Evolutionary conservation across 2,797 vertebrate species (phyloP).

Genomic region (Meriones psammophilus): DNA sequence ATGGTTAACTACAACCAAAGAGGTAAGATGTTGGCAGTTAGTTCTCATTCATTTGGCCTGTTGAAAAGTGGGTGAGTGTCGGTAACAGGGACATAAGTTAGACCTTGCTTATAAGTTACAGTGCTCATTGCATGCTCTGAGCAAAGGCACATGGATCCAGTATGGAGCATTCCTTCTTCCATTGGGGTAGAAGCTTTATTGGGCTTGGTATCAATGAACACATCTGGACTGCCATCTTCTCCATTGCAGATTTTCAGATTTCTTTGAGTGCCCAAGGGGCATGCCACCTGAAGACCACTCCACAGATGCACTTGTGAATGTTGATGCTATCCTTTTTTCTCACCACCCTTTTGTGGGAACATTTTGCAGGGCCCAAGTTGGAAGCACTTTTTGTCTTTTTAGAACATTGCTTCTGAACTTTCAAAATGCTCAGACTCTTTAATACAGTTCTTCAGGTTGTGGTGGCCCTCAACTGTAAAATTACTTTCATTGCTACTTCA

Average conservation of each 20-base stretch:
- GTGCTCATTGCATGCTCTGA: not conserved
- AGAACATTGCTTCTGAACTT: not conserved
- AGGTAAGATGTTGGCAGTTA: not conserved
- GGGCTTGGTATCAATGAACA: not conserved
- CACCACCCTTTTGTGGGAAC: not conserved
- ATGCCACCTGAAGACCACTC: not conserved
- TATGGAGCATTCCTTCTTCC: not conserved
- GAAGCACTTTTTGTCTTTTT: not conserved
- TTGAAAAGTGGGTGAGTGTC: not conserved
- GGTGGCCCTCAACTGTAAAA: not conserved
- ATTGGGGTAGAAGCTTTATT: not conserved
- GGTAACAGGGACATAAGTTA: not conserved
- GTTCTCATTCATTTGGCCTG: not conserved
- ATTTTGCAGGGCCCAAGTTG: not conserved
- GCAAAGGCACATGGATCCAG: not conserved
- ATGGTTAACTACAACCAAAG: not conserved
- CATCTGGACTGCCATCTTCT: not conserved
- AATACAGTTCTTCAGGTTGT: not conserved
- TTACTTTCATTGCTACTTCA: not conserved
- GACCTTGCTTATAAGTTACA: too few relatives aligned
- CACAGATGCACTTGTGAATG: not conserved
- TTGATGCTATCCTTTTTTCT: not conserved
- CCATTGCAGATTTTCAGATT: not conserved
- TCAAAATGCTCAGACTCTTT: not conserved
- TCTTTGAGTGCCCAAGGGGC: not conserved